Evolutionary conservation across 2,888 invertebrate genomes (phyloP), one percentile per base, ranked within the genome.

Genomic region (Villa cingulata): DNA sequence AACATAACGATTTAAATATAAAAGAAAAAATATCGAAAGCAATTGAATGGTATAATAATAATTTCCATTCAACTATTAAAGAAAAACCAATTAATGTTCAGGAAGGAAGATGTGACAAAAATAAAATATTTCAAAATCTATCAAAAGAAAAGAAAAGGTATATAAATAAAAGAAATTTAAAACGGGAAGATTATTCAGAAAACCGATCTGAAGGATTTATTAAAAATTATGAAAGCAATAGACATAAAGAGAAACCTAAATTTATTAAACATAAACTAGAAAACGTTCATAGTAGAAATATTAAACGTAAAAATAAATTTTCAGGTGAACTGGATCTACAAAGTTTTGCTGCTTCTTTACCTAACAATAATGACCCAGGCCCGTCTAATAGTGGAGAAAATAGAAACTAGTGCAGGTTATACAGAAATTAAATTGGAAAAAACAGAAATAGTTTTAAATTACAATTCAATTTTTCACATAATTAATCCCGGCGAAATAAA

Each of bases 21-120:
- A n/a, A n/a, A n/a, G n/a, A n/a, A n/a, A n/a, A n/a, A n/a, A n/a
- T n/a, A n/a, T n/a, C n/a, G n/a, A n/a, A n/a, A n/a, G n/a, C n/a
- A n/a, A n/a, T n/a, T n/a, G n/a, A 42, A 46, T 43, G 16, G 27
- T 50, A 47, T 18, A 50, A 50, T 36, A 48, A 50, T n/a, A n/a
- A n/a, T n/a, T n/a, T n/a, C n/a, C n/a, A n/a, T n/a, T 19, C 41
- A n/a, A 43, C 20, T 29, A 41, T 14, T 14, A 41, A 20, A 45
- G 37, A 44, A 45, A 23, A 37, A 37, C 32, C 41, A 27, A 15
- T 41, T 23, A 41, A 41, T 7, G 23, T 41, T 10, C 23, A 41
- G n/a, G 41, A 18, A 41, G 23, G 41, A 20, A 20, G n/a, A 2
- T 41, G 41, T 16, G 20, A 41, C 20, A 20, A 41, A 20, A 41